These are phyloP conservation scores for Brachionus plicatilis DNA, from an alignment of 1,140 invertebrate genomes.

Conservation along the genomic window DNA sequence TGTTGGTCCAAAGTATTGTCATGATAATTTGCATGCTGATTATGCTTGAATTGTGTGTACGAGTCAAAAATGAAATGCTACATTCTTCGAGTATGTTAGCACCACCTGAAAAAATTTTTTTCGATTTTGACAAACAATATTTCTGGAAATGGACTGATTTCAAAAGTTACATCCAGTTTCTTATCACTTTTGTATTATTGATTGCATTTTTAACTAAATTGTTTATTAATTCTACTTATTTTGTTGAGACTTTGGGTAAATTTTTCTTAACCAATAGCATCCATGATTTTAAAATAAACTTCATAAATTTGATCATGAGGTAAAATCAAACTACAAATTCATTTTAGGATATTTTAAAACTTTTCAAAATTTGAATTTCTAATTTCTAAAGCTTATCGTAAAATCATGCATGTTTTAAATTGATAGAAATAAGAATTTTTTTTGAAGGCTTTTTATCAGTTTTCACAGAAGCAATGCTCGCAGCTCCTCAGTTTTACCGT, in stretches of 20 bases:
- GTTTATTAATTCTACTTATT: slow-evolving; percentile 65
- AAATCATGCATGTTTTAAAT: neutral
- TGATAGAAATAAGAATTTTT: slow-evolving; percentile 65
- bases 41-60: slow-evolving; percentile 88
- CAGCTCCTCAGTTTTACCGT: slow-evolving; percentile 80
- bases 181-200: neutral
- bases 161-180: slow-evolving; percentile 41
- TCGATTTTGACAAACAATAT: slow-evolving; percentile 38
- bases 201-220: slow-evolving; percentile 75
- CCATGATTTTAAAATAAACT: slow-evolving; percentile 46
- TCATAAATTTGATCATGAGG: no score
- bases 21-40: slow-evolving; percentile 85
- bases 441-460: slow-evolving; percentile 80
- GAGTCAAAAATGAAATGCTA: slow-evolving; percentile 58
- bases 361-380: no score
- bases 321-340: no score
- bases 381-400: neutral
- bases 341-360: no score
- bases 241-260: slow-evolving; percentile 47
- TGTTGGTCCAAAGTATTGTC: slow-evolving; percentile 89
- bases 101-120: neutral
- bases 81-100: slow-evolving; percentile 20
- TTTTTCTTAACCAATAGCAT: slow-evolving; percentile 9
- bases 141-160: slow-evolving; percentile 43
- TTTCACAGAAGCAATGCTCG: slow-evolving; percentile 91